Evolutionary conservation across 2,797 vertebrate genomes (phyloP).

Genomic region (Eulemur mongoz): DNA sequence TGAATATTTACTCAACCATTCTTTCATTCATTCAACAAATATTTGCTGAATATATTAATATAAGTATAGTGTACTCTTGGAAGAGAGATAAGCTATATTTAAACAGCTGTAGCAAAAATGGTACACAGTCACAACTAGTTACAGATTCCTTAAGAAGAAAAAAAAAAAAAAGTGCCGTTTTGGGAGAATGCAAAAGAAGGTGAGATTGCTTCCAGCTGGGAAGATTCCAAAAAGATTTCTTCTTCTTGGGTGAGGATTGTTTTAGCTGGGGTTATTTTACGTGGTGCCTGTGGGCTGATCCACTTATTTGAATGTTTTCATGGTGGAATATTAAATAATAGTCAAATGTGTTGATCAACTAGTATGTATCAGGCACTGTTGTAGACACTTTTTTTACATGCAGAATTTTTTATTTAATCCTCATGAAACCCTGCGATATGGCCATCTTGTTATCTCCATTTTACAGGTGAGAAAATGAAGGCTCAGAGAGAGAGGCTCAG

Average conservation of each 20-base stretch:
- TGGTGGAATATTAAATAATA: neutral
- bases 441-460: neutral
- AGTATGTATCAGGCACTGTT: neutral
- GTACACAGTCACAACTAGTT: neutral
- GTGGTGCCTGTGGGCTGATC: neutral
- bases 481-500: neutral
- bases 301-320: neutral
- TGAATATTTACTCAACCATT: conserved; percentile 42
- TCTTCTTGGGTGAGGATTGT: neutral
- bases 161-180: neutral
- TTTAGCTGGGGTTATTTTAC: conserved; percentile 62
- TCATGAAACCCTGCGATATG: neutral
- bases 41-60: conserved; percentile 10
- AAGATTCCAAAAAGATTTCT: neutral
- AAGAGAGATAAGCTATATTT: conserved; percentile 48
- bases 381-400: neutral
- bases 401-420: neutral
- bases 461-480: neutral
- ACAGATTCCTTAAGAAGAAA: neutral
- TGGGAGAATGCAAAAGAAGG: neutral
- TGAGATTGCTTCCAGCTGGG: neutral
- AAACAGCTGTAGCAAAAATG: conserved; percentile 48
- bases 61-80: neutral
- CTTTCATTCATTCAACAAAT: conserved; percentile 44
- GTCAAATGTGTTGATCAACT: neutral